These are phyloP conservation scores for Hypanus sabinus DNA, from an alignment of 2,113 vertebrate genomes.

Conservation along the genomic window DNA sequence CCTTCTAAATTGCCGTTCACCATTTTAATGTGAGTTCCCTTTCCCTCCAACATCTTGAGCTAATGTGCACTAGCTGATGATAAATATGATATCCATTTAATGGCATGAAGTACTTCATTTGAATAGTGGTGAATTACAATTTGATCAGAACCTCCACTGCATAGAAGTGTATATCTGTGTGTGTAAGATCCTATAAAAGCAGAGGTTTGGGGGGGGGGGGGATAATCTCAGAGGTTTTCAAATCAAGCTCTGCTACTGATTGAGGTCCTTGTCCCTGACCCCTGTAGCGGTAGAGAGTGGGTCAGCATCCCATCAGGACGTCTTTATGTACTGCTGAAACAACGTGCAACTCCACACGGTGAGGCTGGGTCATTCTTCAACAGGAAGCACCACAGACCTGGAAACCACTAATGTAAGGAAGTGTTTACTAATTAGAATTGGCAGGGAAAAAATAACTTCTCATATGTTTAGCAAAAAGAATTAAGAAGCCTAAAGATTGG, in stretches of 20 bases:
- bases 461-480: background rate
- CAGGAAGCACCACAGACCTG: constrained; percentile 37
- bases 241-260: background rate
- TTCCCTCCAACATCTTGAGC: background rate
- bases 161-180: background rate
- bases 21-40: background rate
- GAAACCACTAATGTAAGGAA: constrained; percentile 34
- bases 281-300: background rate
- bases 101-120: background rate
- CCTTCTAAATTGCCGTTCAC: background rate
- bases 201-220: background rate
- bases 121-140: background rate
- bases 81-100: background rate
- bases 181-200: background rate
- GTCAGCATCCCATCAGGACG: background rate
- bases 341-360: constrained; percentile 13
- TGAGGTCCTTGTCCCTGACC: constrained; percentile 31
- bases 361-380: constrained; percentile 19
- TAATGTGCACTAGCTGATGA: background rate
- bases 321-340: background rate
- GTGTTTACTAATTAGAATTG: constrained; percentile 36
- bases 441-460: constrained; percentile 23
- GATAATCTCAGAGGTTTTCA: background rate
- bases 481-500: background rate
- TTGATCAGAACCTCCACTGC: background rate